Evolutionary conservation across 2,888 invertebrate genomes (phyloP).

Genomic region (Ethmia dodecea): DNA sequence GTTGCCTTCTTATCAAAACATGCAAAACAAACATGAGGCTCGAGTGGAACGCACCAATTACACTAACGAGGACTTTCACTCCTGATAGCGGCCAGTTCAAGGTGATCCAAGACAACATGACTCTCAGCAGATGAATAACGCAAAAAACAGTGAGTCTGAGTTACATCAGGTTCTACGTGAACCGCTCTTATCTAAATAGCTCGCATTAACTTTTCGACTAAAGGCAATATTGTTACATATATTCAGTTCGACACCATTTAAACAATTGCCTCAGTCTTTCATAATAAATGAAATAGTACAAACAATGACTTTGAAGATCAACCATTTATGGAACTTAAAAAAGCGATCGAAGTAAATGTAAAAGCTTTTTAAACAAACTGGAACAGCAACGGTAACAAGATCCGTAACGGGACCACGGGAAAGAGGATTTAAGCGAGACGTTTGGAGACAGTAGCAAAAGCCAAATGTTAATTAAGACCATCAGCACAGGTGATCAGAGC

Average conservation of each 20-base stretch:
- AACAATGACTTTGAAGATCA: too few species aligned
- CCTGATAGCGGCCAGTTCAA: constrained; percentile 53
- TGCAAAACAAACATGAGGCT: constrained; percentile 50
- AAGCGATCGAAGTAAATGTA: neutral
- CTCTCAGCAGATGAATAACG: constrained; percentile 15
- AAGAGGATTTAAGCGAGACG: constrained; percentile 39
- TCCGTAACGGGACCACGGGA: constrained; percentile 53
- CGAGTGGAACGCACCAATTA: constrained; percentile 57
- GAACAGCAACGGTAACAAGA: constrained; percentile 48
- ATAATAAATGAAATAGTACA: too few species aligned
- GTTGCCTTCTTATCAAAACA: constrained; percentile 48
- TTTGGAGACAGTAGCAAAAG: constrained; percentile 54
- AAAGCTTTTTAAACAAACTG: constrained; percentile 22
- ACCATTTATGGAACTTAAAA: too few species aligned
- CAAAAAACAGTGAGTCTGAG: constrained; percentile 26
- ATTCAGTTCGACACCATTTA: too few species aligned
- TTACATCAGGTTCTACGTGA: too few species aligned
- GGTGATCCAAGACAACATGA: constrained; percentile 51
- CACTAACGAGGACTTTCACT: constrained; percentile 72
- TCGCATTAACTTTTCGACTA: too few species aligned
- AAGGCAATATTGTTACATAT: too few species aligned
- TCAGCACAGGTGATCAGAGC: constrained; percentile 54
- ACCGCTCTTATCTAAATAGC: too few species aligned
- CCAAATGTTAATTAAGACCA: constrained; percentile 69
- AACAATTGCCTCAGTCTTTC: too few species aligned